Evolutionary conservation across 2,113 vertebrate species (phyloP).

Genomic region (Arizona elegans): DNA sequence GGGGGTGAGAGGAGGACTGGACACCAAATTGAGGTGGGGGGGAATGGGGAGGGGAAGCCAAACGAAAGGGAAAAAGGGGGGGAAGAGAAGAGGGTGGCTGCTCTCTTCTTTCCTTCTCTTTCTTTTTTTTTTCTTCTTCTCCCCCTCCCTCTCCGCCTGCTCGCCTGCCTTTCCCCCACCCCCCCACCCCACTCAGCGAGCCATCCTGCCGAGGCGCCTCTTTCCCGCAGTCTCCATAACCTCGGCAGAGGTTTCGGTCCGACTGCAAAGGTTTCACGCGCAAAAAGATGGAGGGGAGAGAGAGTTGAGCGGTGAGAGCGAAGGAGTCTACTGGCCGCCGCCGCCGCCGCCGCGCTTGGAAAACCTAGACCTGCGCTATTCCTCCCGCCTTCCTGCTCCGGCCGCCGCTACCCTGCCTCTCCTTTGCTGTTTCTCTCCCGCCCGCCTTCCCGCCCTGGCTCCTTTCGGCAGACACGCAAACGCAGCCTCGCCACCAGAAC

Average conservation of each 20-base stretch:
- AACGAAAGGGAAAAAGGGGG: neutral
- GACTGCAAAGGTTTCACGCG: slow-evolving; percentile 81
- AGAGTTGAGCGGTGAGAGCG: slow-evolving; percentile 73
- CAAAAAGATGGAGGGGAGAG: slow-evolving; percentile 74
- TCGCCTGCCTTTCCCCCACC: slow-evolving; percentile 4
- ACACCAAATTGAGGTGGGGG: slow-evolving; percentile 48
- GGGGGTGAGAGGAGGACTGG: slow-evolving; percentile 40
- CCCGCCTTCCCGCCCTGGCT: slow-evolving; percentile 44
- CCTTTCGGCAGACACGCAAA: slow-evolving; percentile 27
- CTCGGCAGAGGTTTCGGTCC: slow-evolving; percentile 80
- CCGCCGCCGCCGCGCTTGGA: slow-evolving; percentile 66
- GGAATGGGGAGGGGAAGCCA: slow-evolving; percentile 1
- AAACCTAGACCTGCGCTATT: slow-evolving; percentile 84
- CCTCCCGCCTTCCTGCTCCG: slow-evolving; percentile 49
- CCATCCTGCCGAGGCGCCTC: slow-evolving; percentile 74
- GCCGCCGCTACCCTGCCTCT: slow-evolving; percentile 25
- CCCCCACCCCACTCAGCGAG: slow-evolving; percentile 63
- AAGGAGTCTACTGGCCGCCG: slow-evolving; percentile 60
- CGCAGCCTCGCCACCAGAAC: neutral
- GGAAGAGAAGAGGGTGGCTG: neutral
- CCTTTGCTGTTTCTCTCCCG: slow-evolving; percentile 32
- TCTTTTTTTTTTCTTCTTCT: neutral
- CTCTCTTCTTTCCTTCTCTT: neutral
- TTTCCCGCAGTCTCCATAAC: slow-evolving; percentile 89
- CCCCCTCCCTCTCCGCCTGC: neutral